These are phyloP conservation scores for Anthonomus grandis DNA, from an alignment of 1,140 invertebrate genomes.

Conservation along the genomic window DNA sequence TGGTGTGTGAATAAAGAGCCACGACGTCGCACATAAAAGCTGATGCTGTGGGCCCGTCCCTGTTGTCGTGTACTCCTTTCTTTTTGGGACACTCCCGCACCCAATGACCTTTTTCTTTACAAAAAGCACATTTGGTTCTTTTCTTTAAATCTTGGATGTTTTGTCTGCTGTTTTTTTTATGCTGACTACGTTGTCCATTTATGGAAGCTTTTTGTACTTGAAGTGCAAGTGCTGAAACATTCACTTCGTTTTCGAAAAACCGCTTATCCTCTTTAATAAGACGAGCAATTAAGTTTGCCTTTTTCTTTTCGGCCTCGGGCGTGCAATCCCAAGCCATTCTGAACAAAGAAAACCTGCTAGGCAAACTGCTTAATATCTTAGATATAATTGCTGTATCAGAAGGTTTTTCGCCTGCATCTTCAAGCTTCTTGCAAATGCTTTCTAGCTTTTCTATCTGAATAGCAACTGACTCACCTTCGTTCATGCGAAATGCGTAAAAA, in stretches of 20 bases:
- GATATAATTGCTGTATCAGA: too few relatives aligned
- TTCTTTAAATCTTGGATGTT: conserved; percentile 4
- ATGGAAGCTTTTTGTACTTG: not conserved
- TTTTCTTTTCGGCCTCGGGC: too few relatives aligned
- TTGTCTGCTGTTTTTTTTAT: not conserved
- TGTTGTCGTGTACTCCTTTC: not conserved
- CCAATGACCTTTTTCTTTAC: conserved; percentile 13
- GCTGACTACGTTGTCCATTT: not conserved
- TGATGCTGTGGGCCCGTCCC: not conserved
- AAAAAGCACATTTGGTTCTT: conserved; percentile 4
- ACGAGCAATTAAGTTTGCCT: too few relatives aligned
- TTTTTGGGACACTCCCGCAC: conserved; percentile 10
- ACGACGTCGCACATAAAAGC: not conserved
- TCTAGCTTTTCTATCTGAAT: too few relatives aligned
- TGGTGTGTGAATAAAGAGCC: not conserved
- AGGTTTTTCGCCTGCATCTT: too few relatives aligned
- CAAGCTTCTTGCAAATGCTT: too few relatives aligned
- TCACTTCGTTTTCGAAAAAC: not conserved
- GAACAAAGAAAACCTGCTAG: too few relatives aligned
- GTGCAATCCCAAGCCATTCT: too few relatives aligned
- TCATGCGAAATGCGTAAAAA: too few relatives aligned
- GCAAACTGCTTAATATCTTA: too few relatives aligned
- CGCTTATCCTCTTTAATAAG: conserved; percentile 5
- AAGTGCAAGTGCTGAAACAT: not conserved
- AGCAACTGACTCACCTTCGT: too few relatives aligned